phyloP scores from a whole-genome alignment of 2,113 vertebrate species.

The Elanoides forficatus region DNA sequence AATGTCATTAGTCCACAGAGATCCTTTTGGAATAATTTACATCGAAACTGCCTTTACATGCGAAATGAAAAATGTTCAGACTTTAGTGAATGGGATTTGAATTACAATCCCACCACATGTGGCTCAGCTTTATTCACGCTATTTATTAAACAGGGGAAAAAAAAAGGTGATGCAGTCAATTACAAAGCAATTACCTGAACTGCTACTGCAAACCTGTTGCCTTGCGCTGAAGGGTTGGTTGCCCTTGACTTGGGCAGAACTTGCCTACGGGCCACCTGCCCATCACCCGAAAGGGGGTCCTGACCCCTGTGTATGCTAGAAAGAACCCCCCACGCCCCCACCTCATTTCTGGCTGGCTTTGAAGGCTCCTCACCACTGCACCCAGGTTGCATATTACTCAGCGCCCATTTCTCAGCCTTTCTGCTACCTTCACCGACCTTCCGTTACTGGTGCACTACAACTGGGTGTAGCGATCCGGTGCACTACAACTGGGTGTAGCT shows the following conservation, averaged over 20 bases:
- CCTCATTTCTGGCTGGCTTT: neutral
- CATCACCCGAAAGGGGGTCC: neutral
- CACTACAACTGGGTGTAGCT: neutral
- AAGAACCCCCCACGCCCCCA: accelerated
- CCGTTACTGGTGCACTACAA: too few species aligned
- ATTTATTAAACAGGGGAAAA: conserved; percentile 79
- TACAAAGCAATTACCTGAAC: conserved; percentile 78
- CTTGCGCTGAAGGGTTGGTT: neutral
- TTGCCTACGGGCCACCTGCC: neutral
- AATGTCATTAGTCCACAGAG: conserved; percentile 80
- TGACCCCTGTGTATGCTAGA: accelerated
- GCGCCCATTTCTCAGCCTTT: neutral
- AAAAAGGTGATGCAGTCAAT: conserved; percentile 78
- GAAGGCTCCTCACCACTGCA: neutral
- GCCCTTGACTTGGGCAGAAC: neutral
- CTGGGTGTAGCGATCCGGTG: neutral
- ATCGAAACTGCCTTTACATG: conserved; percentile 58
- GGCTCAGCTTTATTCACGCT: conserved; percentile 64
- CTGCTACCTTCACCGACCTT: neutral
- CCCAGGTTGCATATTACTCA: accelerated
- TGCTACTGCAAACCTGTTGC: conserved; percentile 41
- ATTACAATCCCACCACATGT: conserved; percentile 60
- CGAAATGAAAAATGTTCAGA: conserved; percentile 56
- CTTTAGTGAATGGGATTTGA: conserved; percentile 38
- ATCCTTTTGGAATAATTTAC: conserved; percentile 68